Base-by-base conservation (phyloP, 2,888 invertebrate genomes). In the Clepsis dumicolana region DNA sequence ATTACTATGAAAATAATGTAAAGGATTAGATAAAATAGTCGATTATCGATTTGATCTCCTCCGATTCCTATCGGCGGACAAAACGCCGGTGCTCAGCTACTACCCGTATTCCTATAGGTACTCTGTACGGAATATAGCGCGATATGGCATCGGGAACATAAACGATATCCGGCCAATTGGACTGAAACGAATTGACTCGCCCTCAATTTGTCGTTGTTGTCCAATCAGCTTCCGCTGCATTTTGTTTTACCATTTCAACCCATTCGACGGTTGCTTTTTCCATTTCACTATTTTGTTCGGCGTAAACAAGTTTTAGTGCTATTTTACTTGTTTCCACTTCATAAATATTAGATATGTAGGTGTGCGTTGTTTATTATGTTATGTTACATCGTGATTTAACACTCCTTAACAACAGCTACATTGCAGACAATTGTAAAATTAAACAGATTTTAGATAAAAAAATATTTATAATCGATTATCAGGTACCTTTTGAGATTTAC, bases 171-270 rank as follows among this genome's bases (percentile, higher is more conserved):
- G 84, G 86, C 88, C 91, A 92, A 92, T 92, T 91, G 91, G 91
- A 91, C 88, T 91, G 92, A 89, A 92, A 91, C 92, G 91, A 91
- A 93, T 92, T 91, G 92, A 87, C 86, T 90, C 89, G 91, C 90
- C 89, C 93, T 91, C 93, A 84, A 88, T 91, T 90, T 88, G 88
- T 85, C 81, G 80, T 78, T 78, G 86, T 84, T 82, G 78, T 83
- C 83, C 87, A 85, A 84, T 81, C 79, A 83, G 85, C 87, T 87
- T 88, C 89, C 88, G 87, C 75, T 89, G 90, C 90, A 89, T 88
- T 89, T 90, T 86, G 86, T 88, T 88, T 86, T 80, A 81, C 80
- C 78, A 83, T 83, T 85, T 80, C 74, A 77, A 79, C 75, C 73
- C 73, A 74, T 56, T 71, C 73, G 76, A 84, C 80, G 79, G 78